phyloP scores from a whole-genome alignment of 2,888 invertebrate species.

The Flabesymbios commensalis region DNA sequence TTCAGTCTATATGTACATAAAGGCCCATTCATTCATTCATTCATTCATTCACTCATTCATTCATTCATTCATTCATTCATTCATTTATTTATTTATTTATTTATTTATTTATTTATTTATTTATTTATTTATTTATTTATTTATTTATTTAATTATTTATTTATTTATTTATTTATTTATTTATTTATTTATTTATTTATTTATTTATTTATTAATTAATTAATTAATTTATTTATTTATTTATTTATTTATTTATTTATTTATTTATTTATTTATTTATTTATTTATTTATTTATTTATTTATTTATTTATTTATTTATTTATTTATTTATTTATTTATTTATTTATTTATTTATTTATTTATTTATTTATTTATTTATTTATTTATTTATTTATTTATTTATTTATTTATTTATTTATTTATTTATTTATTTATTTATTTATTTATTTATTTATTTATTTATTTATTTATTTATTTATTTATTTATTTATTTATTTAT shows the following conservation, averaged over 20 bases:
- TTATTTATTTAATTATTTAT: not conserved
- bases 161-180: constrained; percentile 1
- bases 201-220: constrained; percentile 3
- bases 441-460: not conserved
- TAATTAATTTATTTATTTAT: constrained; percentile 2
- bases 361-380: not conserved
- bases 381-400: not conserved
- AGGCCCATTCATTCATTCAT: too few species aligned
- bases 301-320: not conserved
- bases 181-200: constrained; percentile 1
- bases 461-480: not conserved
- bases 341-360: not conserved
- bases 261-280: not conserved
- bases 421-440: not conserved
- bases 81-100: too few species aligned
- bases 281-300: not conserved
- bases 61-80: too few species aligned
- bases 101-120: not conserved
- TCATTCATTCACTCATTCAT: too few species aligned
- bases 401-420: constrained; percentile 3
- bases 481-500: not conserved
- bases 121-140: not conserved
- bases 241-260: not conserved
- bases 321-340: not conserved
- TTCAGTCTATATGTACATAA: too few species aligned